Base-by-base conservation (phyloP, 2,888 invertebrate species). In the Saturnia japonica region DNA sequence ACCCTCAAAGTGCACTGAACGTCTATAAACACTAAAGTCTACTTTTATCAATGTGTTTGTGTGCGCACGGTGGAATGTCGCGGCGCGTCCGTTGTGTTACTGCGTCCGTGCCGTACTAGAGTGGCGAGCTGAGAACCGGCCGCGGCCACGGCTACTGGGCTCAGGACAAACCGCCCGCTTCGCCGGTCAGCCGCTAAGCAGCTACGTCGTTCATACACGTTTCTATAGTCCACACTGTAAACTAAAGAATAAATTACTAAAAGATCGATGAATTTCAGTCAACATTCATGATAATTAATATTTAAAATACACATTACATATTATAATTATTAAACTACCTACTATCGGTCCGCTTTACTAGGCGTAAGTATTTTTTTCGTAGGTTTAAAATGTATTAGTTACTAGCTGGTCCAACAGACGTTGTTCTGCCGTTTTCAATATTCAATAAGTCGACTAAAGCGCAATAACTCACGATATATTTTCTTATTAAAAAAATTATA, bases 41-140 rank as follows among this genome's bases (percentile, higher is more conserved):
- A 82, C 87, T 87, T 85, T 60, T 85, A 85, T 86, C 81, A 79
- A 77, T 28, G 57, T 57, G 76, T 78, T 78, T 82, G 72, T 83
- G 51, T 85, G 86, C 86, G 89, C 89, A 88, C 89, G 88, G 85
- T 82, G 83, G 70, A 72, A 69, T 74, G 79, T 77, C 76, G 77
- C 85, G 40, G 85, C 81, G 88, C 93, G 93, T 89, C 93, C 92
- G 91, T 76, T 81, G 81, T 85, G 85, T 81, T 79, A 81, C 82
- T 89, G 80, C 81, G 88, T 83, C 83, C 83, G 91, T 90, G 86
- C 87, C 84, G 87, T 91, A 93, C 93, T 93, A 91, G 89, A 80
- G 80, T 81, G 78, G 82, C 76, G 78, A 68, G 72, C 73, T 69
- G 74, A 82, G 84, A 81, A 80, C 83, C 85, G 84, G 84, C 84